These are phyloP conservation scores for Pithys albifrons DNA, from an alignment of 2,113 vertebrate genomes.

Conservation along the genomic window DNA sequence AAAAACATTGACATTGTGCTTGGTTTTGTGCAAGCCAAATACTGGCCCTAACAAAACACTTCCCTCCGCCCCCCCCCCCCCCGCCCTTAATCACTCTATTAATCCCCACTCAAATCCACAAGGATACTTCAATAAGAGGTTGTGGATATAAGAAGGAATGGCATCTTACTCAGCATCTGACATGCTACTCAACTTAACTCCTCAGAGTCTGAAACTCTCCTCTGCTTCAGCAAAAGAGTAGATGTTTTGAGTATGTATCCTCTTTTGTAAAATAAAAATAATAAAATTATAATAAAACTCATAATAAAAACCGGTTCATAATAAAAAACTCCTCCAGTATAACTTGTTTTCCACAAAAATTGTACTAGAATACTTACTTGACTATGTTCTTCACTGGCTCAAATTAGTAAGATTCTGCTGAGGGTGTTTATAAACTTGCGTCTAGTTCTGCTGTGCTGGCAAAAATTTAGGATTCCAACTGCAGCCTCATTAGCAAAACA, in stretches of 20 bases:
- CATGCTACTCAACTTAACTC: not conserved
- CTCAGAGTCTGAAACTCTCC: not conserved
- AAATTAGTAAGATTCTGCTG: fast-evolving
- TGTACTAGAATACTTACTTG: not conserved
- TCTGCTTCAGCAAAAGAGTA: not conserved
- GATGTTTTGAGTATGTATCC: not conserved
- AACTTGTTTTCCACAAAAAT: not conserved
- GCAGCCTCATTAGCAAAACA: not conserved
- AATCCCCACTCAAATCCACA: conserved; percentile 40
- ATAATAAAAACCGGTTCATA: not conserved
- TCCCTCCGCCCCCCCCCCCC: too few species aligned
- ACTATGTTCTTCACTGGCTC: not conserved
- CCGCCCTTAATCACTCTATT: not conserved
- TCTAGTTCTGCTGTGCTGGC: not conserved
- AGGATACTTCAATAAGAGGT: conserved; percentile 5
- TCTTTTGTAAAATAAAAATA: not conserved
- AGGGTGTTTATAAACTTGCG: not conserved
- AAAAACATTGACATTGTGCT: conserved; percentile 44
- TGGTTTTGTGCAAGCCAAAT: conserved; percentile 9
- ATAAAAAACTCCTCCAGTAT: not conserved
- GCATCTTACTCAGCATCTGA: conserved; percentile 37
- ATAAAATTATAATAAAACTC: not conserved
- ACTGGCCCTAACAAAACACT: not conserved
- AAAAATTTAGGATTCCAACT: not conserved
- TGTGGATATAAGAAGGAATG: conserved; percentile 5